A percentile compares a stretch with the other conserved stretches of the same genome.
Conservation (phyloP, 1,140 invertebrate genomes). For the Drepana arcuata region DNA sequence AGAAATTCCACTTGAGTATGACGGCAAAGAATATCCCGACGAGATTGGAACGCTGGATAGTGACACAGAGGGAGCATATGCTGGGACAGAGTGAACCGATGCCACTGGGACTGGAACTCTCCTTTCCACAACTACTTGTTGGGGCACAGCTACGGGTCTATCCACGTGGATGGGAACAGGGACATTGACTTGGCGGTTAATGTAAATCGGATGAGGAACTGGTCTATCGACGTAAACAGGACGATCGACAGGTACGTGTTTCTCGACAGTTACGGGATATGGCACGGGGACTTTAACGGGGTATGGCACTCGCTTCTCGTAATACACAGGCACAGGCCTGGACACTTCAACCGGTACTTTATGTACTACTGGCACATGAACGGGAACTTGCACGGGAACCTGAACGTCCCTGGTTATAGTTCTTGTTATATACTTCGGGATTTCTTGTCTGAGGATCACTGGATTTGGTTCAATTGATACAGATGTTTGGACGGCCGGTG, state of each 20-base stretch:
- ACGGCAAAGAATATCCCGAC: no score
- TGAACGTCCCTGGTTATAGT: conserved; percentile 72
- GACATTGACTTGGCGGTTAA: conserved; percentile 45
- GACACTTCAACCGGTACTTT: conserved; percentile 69
- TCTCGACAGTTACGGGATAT: conserved; percentile 57
- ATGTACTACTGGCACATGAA: conserved; percentile 68
- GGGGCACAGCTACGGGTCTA: conserved; percentile 51
- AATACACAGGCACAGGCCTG: conserved; percentile 73
- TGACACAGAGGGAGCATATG: conserved; percentile 4
- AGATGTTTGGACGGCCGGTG: conserved; percentile 71
- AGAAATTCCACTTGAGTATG: no score
- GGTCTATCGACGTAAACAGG: conserved; percentile 58
- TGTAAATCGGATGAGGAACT: conserved; percentile 51
- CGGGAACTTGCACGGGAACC: conserved; percentile 74
- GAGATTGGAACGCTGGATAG: conserved; percentile 1
- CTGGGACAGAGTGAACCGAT: conserved; percentile 3
- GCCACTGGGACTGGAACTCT: conserved; percentile 39
- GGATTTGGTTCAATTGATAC: conserved; percentile 72
- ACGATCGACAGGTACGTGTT: conserved; percentile 51
- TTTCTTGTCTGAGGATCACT: conserved; percentile 73
- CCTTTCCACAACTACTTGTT: conserved; percentile 50
- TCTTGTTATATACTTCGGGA: conserved; percentile 71
- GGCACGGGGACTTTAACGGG: conserved; percentile 54
- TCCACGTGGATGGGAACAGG: conserved; percentile 54
- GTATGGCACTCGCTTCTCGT: conserved; percentile 53